phyloP scores from a whole-genome alignment of 2,888 invertebrate species.

The Selenia dentaria region DNA sequence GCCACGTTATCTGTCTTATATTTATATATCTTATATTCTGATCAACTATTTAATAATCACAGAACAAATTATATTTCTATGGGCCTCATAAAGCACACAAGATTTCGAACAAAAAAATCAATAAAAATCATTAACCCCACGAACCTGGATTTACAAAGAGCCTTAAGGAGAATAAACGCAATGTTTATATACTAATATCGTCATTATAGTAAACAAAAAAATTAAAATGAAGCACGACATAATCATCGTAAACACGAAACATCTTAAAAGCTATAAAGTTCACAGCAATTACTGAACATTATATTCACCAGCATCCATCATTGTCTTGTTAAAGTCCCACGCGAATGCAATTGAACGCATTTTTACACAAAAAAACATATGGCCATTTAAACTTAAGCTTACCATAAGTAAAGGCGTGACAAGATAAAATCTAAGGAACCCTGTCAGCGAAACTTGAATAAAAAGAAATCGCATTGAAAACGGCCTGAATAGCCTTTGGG shows the following conservation, averaged over 20 bases:
- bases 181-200: no score
- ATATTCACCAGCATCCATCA: slow-evolving; percentile 38
- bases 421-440: slow-evolving; percentile 75
- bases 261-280: slow-evolving; percentile 12
- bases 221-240: no score
- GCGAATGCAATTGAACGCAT: slow-evolving; percentile 56
- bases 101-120: no score
- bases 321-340: slow-evolving; percentile 63
- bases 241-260: neutral
- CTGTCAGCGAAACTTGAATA: slow-evolving; percentile 67
- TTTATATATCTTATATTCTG: no score
- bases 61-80: no score
- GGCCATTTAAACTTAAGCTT: slow-evolving; percentile 60
- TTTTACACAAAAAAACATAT: slow-evolving; percentile 58
- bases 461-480: slow-evolving; percentile 76
- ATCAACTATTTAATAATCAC: no score
- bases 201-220: no score
- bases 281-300: slow-evolving; percentile 20
- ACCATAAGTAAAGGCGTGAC: slow-evolving; percentile 76
- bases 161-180: no score
- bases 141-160: no score
- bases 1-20: no score
- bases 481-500: slow-evolving; percentile 73
- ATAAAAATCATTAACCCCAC: no score
- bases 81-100: no score